A percentile compares a stretch with the other conserved stretches of the same genome.
These are phyloP conservation scores for Marisa cornuarietis DNA, from an alignment of 1,140 invertebrate species.

Conservation along the genomic window DNA sequence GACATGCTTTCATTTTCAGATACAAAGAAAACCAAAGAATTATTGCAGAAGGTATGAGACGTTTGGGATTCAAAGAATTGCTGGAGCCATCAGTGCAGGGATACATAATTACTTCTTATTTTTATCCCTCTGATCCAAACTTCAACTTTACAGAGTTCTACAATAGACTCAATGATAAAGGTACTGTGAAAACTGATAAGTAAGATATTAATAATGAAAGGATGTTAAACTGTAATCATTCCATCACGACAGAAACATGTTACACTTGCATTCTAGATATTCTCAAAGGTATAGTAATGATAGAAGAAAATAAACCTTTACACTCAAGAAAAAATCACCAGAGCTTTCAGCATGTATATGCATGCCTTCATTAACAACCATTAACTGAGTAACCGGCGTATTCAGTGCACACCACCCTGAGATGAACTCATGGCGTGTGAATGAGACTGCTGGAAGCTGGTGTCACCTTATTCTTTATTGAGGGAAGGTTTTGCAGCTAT, in stretches of 20 bases:
- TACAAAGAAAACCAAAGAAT: slow-evolving; percentile 66
- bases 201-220: slow-evolving; percentile 29
- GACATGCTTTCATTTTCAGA: slow-evolving; percentile 37
- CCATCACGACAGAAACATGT: not conserved
- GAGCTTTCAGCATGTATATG: too few species aligned
- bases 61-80: slow-evolving; percentile 67
- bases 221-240: too few species aligned
- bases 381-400: too few species aligned
- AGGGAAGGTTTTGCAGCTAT: too few species aligned
- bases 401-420: too few species aligned
- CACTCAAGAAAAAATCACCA: too few species aligned
- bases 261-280: not conserved
- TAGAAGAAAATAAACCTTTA: too few species aligned
- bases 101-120: slow-evolving; percentile 68
- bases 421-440: too few species aligned
- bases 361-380: too few species aligned
- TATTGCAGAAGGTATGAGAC: slow-evolving; percentile 64
- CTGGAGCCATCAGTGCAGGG: slow-evolving; percentile 58
- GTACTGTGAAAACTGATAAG: slow-evolving; percentile 15
- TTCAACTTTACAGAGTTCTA: slow-evolving; percentile 68
- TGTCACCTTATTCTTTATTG: too few species aligned
- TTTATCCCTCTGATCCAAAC: slow-evolving; percentile 64
- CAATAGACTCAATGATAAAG: slow-evolving; percentile 64
- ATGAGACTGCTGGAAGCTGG: too few species aligned
- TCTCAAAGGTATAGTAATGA: too few species aligned